Base-by-base conservation (phyloP, 2,888 invertebrate genomes). In the Marronus borbonicus region DNA sequence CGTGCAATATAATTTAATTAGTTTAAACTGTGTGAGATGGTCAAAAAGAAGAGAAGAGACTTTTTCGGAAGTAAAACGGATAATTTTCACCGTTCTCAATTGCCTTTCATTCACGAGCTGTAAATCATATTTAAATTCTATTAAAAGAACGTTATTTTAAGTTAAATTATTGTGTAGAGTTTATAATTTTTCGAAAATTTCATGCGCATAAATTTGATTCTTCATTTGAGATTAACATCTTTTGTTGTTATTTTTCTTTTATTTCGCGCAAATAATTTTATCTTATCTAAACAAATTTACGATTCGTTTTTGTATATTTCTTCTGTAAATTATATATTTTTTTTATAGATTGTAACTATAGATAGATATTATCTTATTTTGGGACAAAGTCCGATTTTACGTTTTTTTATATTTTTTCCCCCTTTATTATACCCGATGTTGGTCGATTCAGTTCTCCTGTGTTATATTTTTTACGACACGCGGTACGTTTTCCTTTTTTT, bases 1-100 rank as follows among this genome's bases (percentile, higher is more conserved):
- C 76, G 78, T 78, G 78, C 78, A 78, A 78, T 78, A 66, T 58
- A 72, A 72, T 50, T n/a, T 28, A 36, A 72, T 66, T 49, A 50
- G 50, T 50, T 68, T 55, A 58, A 58, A 52, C 14, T 28, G 52
- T n/a, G 58, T 39, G 52, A 50, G 20, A 17, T 36, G 55, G 36
- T 8, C 44, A 39, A 65, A 17, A 65, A 49, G 55, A 52, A 5
- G 14, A 64, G 31, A 36, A 12, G 7, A 44, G 44, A 44, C 44
- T 44, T 44, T 44, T 8, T 44, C 12, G 1, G 12, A 44, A 44
- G 44, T 12, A 44, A 24, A 44, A 44, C 44, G 12, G 8, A 36
- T 36, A 4, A 44, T 12, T 44, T 44, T 12, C 44, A 44, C 44
- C 44, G 2, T 12, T 44, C 8, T 2, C 44, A 2, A 44, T 44